phyloP scores from a whole-genome alignment of 1,140 invertebrate species.

The Manduca sexta region DNA sequence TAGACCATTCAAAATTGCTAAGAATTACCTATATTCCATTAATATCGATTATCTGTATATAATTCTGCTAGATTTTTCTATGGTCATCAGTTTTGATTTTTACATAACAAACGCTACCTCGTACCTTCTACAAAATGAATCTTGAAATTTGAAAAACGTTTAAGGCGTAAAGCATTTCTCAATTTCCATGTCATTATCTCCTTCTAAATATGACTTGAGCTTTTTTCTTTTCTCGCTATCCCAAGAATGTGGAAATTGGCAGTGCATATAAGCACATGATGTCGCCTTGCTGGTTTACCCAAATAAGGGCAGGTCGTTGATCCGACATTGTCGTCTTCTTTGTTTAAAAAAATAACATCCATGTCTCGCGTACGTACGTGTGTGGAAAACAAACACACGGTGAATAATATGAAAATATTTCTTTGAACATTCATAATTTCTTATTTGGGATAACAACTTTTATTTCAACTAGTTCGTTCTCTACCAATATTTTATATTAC shows the following conservation, averaged over 20 bases:
- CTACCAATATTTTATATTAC: no score
- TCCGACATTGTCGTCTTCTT: constrained; percentile 39
- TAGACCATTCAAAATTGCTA: constrained; percentile 53
- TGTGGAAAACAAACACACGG: constrained; percentile 49
- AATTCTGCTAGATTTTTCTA: not conserved
- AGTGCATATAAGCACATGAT: constrained; percentile 3
- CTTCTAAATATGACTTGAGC: no score
- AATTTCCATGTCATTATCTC: no score
- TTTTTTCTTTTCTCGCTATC: no score
- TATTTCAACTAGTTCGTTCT: no score
- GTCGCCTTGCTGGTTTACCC: constrained; percentile 52
- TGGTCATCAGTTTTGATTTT: no score
- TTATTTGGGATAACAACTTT: no score
- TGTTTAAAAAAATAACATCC: constrained; percentile 62
- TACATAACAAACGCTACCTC: no score
- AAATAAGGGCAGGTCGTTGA: constrained; percentile 70
- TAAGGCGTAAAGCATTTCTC: no score
- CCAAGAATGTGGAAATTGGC: constrained; percentile 1
- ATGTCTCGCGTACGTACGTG: constrained; percentile 48
- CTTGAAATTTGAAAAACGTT: no score
- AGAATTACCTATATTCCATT: constrained; percentile 32
- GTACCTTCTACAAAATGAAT: no score
- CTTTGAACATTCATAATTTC: not conserved
- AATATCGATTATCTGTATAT: constrained; percentile 24
- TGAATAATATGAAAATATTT: constrained; percentile 48